Base-by-base conservation (phyloP, 1,140 invertebrate genomes). In the Phymorhynchus buccinoides region DNA sequence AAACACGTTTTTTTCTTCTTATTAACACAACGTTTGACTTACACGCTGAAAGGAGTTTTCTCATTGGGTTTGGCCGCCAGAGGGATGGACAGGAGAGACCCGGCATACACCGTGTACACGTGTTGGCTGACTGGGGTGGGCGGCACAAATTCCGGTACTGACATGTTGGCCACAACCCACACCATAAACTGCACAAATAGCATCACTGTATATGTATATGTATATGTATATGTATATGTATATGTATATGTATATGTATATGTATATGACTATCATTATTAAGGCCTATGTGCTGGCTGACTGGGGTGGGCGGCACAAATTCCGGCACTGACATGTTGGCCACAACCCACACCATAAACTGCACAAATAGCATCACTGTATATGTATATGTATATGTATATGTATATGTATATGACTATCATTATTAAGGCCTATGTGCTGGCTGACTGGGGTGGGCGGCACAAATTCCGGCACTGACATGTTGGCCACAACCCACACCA, bases 91-190 rank as follows among this genome's bases (percentile, higher is more conserved):
- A 83, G 66, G 3, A 9, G 9, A n/a, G 81, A 83, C 22, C 81
- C 81, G 39, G 62, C 81, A 44, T 83, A 83, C 41, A 83, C 81
- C 3, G 62, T 71, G 81, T 71, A 83, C 62, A 83, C 81, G 62
- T 83, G 81, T 27, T 83, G 81, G 41, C 81, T 83, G 52, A 44
- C 42, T 27, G 62, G 62, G 9, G 81, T 83, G 37, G 81, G 81
- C 3, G 56, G 35, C 30, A 83, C 81, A 35, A 83, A 83, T 32
- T 83, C 81, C 4, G 81, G 81, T 41, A 73, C 81, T 32, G 62
- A 48, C 37, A 83, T 83, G 81, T 71, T 66, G 30, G 62, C 71
- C 7, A 83, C 32, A 30, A 73, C 71, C 66, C 56, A 44, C 71
- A 83, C 71, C 81, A 83, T 83, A 39, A 83, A 83, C 81, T 83